Base-by-base conservation (phyloP, 1,140 invertebrate genomes). In the Drosophila ercepeae region DNA sequence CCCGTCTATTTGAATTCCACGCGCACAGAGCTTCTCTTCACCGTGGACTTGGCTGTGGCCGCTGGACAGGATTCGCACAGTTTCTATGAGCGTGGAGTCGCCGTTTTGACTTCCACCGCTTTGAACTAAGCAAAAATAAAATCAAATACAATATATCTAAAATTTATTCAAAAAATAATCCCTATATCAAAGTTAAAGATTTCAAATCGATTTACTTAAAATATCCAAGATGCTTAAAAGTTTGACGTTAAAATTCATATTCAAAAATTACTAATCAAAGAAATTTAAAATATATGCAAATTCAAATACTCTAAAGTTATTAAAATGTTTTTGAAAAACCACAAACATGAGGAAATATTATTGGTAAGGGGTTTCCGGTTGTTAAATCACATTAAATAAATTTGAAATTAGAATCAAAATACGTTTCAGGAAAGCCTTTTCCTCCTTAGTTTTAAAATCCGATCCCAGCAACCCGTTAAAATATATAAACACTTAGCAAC, bases 1-100 rank as follows among this genome's bases (percentile, higher is more conserved):
- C 99, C 99, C 0, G 97, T 99, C 67, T 99, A 99, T 92, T 93
- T 99, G 72, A 99, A 99, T 92, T 96, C 98, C 23, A 99, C 98
- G 2, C 94, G 99, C 69, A 96, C 96, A 0, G 98, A 99, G 90
- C 92, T 99, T 44, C 92, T 99, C 51, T 99, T 99, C 92, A 99
- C 98, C 0, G 95, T 99, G 49, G 97, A 99, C 84, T 94, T 99
- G 83, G 96, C 97, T 75, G 95, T 98, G 29, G 96, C 96, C 27
- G 94, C 95, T 57, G 96, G 95, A 65, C 96, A 96, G 92, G 97
- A 97, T 91, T 95, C 95, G 67, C 97, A 97, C 91, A 97, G 95
- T 90, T 98, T 99, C 93, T 99, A 99, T 92, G 98, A 99, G 92
- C 94, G 99, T 60, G 99, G 99, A 60, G 98, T 99, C 1, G 99